Base-by-base conservation (phyloP, 1,140 invertebrate species). In the Tribolium madens region DNA sequence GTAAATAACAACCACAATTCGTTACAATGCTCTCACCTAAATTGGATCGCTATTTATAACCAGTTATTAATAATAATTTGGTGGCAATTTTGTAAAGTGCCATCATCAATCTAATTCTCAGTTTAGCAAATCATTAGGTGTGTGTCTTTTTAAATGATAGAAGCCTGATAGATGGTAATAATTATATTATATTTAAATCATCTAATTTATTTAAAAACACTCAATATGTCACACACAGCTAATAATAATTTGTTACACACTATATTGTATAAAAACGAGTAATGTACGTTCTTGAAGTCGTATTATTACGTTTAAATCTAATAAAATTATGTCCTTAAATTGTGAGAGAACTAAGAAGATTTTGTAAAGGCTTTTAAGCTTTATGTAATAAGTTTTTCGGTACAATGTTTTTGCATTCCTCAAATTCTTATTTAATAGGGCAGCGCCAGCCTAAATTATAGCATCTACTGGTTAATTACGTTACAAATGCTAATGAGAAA, bases 11-110 rank as follows among this genome's bases (percentile, higher is more conserved):
- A 48, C 13, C 42, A 71, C 47, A 71, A 71, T 71, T 71, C 47
- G 69, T 71, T 71, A 71, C 9, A 71, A 71, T 17, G 69, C 69
- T 71, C 47, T 71, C 69, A 71, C 36, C 69, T 10, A 71, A 71
- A 71, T 71, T 71, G 69, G 69, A 71, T 71, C 69, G 69, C 47
- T 47, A 26, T 60, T 17, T 71, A 71, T 71, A 71, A 71, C 36
- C 69, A 47, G 69, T 71, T 71, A 71, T 71, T 71, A 71, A 71
- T 71, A 71, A 71, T 71, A 71, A 71, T 71, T 50, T 71, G 47
- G 47, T 50, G 42, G 69, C 47, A 71, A 71, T 71, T 71, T 71
- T 71, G 42, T 18, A 71, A 47, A 71, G 69, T 71, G 69, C 47
- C 69, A 48, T 31, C 47, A 50, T 71, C 42, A 71, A 71, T 71